Percentiles rank a stretch among this genome's conserved stretches.
Conservation (phyloP, 2,113 vertebrate species). For the Patagioenas fasciata region DNA sequence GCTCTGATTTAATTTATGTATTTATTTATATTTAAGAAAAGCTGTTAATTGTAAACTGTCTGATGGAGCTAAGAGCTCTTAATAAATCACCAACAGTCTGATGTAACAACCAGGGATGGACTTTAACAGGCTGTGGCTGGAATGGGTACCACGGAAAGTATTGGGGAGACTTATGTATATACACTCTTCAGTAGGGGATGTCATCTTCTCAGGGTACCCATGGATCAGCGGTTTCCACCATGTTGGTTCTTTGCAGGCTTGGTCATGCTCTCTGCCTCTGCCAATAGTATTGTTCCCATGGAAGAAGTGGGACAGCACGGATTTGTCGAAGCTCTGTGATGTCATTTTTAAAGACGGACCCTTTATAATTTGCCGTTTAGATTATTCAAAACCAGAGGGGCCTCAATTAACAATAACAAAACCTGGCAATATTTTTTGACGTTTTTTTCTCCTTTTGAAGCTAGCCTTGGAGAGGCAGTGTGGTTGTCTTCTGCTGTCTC, state of each 20-base stretch:
- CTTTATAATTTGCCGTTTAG: neutral
- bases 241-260: neutral
- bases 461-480: neutral
- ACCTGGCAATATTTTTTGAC: neutral
- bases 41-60: slow-evolving; percentile 64
- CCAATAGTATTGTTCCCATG: neutral
- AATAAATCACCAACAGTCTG: slow-evolving; percentile 61
- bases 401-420: neutral
- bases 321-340: neutral
- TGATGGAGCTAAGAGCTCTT: slow-evolving; percentile 59
- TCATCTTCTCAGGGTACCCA: neutral
- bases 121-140: neutral
- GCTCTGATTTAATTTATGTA: slow-evolving; percentile 59
- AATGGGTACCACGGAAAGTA: neutral
- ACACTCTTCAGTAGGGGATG: neutral
- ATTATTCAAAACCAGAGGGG: neutral
- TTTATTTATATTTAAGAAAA: slow-evolving; percentile 66
- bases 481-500: neutral
- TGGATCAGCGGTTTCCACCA: neutral
- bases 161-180: fast-evolving
- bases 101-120: neutral
- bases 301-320: neutral
- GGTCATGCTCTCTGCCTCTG: neutral
- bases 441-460: neutral
- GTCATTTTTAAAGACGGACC: neutral